Conservation (phyloP, 2,113 vertebrate species). For the Taurulus bubalis region DNA sequence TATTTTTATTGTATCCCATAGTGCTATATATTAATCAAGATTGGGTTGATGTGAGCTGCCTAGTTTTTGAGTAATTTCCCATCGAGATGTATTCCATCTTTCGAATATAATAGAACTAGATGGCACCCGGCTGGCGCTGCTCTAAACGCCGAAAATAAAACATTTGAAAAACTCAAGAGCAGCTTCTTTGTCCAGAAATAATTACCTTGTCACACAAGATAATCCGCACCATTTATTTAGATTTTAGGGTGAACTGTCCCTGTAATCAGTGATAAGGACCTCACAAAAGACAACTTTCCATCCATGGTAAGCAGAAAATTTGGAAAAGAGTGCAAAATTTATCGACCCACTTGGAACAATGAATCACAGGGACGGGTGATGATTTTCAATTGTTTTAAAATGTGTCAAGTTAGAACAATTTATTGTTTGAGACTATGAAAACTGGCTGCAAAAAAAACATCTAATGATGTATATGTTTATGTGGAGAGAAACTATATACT, state of each 20-base stretch:
- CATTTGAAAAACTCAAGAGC: too few species aligned
- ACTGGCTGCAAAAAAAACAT: not conserved
- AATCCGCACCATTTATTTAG: not conserved
- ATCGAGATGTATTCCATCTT: not conserved
- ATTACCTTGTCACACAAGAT: too few species aligned
- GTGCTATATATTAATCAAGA: not conserved
- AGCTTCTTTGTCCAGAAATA: too few species aligned
- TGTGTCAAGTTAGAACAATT: not conserved
- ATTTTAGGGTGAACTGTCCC: not conserved
- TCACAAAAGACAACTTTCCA: too few species aligned
- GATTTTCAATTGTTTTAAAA: not conserved
- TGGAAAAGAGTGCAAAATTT: not conserved
- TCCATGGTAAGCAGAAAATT: not conserved
- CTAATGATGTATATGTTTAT: slow-evolving; percentile 16
- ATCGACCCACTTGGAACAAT: not conserved
- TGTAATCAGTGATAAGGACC: too few species aligned
- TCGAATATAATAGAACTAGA: too few species aligned
- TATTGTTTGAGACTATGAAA: not conserved
- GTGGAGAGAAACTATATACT: not conserved
- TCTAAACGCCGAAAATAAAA: too few species aligned
- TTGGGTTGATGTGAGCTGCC: not conserved
- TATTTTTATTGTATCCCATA: too few species aligned
- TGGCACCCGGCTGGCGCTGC: too few species aligned
- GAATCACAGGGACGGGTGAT: not conserved
- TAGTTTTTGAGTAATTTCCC: not conserved